Conservation (phyloP, 2,113 vertebrate species). For the Stegastes partitus region DNA sequence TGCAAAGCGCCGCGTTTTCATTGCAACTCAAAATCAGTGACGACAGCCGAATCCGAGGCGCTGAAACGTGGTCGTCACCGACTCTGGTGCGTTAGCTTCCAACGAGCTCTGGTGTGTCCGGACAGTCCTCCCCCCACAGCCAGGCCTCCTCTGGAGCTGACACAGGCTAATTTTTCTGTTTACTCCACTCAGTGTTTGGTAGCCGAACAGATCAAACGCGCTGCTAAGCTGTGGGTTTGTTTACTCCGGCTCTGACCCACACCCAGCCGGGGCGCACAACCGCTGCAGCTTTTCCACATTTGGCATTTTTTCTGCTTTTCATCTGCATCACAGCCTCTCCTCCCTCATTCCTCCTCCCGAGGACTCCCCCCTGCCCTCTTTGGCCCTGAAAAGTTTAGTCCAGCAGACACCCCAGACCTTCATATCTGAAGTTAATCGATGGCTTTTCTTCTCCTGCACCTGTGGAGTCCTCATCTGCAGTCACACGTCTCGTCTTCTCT, state of each 20-base stretch:
- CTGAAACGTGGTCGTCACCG: conserved; percentile 52
- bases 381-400: conserved; percentile 54
- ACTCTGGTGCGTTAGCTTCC: conserved; percentile 51
- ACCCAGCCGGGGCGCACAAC: conserved; percentile 63
- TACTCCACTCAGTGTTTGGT: conserved; percentile 74
- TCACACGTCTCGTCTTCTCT: conserved; percentile 27
- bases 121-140: conserved; percentile 21
- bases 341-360: conserved; percentile 40
- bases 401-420: conserved; percentile 15
- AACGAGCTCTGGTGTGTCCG: conserved; percentile 47
- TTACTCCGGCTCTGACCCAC: conserved; percentile 81
- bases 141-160: conserved; percentile 64
- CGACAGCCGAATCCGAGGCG: conserved; percentile 57
- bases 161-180: conserved; percentile 76
- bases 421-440: conserved; percentile 23
- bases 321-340: conserved; percentile 70
- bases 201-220: conserved; percentile 81
- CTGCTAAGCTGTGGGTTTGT: conserved; percentile 81
- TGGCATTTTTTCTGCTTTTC: conserved; percentile 60
- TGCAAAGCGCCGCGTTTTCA: conserved; percentile 16
- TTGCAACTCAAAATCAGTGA: conserved; percentile 46
- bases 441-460: conserved; percentile 5
- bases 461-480: conserved; percentile 31
- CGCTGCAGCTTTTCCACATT: conserved; percentile 66
- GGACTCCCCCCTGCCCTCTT: conserved; percentile 38